Conservation (phyloP, 2,888 invertebrate species). For the Drosophila melanosoma region DNA sequence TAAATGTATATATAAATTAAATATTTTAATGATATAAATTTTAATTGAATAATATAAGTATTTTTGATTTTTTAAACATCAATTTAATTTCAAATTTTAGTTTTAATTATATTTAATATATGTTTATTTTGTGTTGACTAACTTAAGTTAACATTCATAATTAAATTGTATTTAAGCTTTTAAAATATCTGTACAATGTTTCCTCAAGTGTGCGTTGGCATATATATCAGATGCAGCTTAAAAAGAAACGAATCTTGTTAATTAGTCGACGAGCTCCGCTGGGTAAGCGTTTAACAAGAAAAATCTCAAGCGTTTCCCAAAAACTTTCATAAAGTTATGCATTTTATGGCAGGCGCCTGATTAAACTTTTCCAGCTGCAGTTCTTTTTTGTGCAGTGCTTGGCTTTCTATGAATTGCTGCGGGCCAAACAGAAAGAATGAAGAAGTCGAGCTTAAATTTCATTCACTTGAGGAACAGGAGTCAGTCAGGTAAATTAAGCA, state of each 20-base stretch:
- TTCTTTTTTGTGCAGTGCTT: slow-evolving; percentile 34
- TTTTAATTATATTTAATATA: not conserved
- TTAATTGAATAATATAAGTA: not conserved
- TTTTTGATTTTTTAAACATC: not conserved
- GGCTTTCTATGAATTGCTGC: slow-evolving; percentile 59
- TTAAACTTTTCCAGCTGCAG: slow-evolving; percentile 70
- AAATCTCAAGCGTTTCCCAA: slow-evolving; percentile 31
- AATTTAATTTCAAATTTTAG: not conserved
- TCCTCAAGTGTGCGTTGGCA: slow-evolving; percentile 9
- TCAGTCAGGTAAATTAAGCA: slow-evolving; percentile 33
- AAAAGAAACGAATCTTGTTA: slow-evolving; percentile 32
- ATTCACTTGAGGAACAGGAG: slow-evolving; percentile 17
- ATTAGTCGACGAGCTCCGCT: slow-evolving; percentile 42
- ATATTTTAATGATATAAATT: not conserved
- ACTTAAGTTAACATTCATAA: not conserved
- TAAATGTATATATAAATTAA: not conserved
- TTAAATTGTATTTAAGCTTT: slow-evolving; percentile 47
- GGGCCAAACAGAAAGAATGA: slow-evolving; percentile 3
- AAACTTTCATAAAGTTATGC: slow-evolving; percentile 57
- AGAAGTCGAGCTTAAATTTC: slow-evolving; percentile 42
- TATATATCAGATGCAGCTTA: slow-evolving; percentile 20
- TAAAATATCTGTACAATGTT: slow-evolving; percentile 21
- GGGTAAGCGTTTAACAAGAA: slow-evolving; percentile 25
- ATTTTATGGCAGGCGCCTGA: slow-evolving; percentile 67
- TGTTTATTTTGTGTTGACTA: not conserved